phyloP scores from a whole-genome alignment of 1,140 invertebrate genomes.

The Potamilus streckersoni region DNA sequence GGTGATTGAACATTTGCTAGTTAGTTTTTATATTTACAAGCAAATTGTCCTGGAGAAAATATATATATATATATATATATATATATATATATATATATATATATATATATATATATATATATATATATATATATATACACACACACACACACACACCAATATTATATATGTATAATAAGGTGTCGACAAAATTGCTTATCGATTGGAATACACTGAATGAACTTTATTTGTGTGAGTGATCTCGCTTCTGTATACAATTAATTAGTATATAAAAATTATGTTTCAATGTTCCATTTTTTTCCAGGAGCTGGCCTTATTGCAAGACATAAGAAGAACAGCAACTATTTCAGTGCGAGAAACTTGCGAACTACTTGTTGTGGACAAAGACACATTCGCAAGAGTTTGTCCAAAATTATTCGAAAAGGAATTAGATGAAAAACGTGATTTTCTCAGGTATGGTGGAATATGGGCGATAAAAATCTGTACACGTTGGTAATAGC shows the following conservation, averaged over 20 bases:
- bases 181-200: too few relatives aligned
- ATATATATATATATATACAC: too few relatives aligned
- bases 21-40: not conserved
- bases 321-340: constrained; percentile 52
- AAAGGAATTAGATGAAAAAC: constrained; percentile 55
- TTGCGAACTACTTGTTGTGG: constrained; percentile 57
- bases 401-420: constrained; percentile 62
- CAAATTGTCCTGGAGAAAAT: too few relatives aligned
- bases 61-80: too few relatives aligned
- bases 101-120: too few relatives aligned
- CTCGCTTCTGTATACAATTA: too few relatives aligned
- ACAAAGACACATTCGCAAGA: constrained; percentile 57
- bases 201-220: too few relatives aligned
- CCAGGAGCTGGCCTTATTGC: constrained; percentile 58
- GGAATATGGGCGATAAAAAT: not conserved
- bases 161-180: too few relatives aligned
- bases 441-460: constrained; percentile 49
- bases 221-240: too few relatives aligned
- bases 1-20: not conserved
- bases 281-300: not conserved
- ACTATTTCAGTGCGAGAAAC: constrained; percentile 53
- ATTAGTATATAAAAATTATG: too few relatives aligned
- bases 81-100: too few relatives aligned
- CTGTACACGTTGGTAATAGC: not conserved
- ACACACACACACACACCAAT: too few relatives aligned